phyloP scores from a whole-genome alignment of 2,113 vertebrate species.

The Mustela lutreola region DNA sequence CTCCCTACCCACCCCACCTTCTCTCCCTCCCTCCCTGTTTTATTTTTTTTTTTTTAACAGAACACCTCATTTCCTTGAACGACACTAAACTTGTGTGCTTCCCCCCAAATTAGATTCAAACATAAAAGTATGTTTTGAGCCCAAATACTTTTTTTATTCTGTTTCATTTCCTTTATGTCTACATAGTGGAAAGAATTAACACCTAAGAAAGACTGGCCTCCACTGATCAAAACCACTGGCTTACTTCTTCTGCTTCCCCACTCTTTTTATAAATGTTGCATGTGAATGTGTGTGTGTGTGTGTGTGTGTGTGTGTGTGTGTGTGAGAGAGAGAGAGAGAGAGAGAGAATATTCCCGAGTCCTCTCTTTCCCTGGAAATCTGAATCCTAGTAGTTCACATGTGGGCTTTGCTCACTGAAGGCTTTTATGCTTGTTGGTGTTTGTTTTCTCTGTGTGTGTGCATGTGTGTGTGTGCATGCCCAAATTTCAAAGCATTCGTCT shows the following conservation, averaged over 20 bases:
- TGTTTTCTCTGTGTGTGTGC: not conserved
- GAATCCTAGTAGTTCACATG: not conserved
- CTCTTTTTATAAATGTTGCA: not conserved
- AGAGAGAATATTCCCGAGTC: not conserved
- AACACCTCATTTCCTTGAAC: constrained; percentile 29
- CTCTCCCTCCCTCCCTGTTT: not conserved
- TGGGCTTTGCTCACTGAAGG: not conserved
- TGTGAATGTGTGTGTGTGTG: not conserved
- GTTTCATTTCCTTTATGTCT: constrained; percentile 31
- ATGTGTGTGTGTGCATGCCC: not conserved
- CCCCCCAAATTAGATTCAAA: not conserved
- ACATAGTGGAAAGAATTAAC: not conserved
- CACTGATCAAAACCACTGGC: not conserved
- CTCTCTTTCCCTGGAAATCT: constrained; percentile 21
- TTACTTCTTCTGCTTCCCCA: not conserved
- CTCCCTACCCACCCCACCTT: too few species aligned
- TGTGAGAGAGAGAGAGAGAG: not conserved
- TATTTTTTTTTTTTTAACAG: not conserved
- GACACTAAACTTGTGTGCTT: constrained; percentile 3
- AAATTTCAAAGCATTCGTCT: not conserved
- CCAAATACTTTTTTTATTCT: not conserved
- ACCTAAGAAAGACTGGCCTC: constrained; percentile 29
- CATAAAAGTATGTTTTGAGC: constrained; percentile 48
- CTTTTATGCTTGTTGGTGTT: not conserved
- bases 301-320: not conserved